Conservation (phyloP, 2,888 invertebrate species). For the Tanypteryx hageni region DNA sequence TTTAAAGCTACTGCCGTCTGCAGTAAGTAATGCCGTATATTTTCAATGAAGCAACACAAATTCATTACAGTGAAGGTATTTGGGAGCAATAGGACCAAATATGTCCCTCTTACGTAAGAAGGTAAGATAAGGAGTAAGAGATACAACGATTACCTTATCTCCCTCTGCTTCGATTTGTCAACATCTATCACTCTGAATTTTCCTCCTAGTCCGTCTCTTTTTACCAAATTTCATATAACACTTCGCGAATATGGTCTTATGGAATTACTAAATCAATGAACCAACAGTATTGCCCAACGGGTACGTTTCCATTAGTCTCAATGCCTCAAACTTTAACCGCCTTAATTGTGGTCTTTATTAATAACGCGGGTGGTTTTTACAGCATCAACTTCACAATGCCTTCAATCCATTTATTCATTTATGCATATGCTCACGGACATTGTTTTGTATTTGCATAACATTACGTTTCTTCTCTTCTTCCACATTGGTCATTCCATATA, state of each 20-base stretch:
- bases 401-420: no score
- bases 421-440: background rate
- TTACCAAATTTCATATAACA: background rate
- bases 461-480: background rate
- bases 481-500: background rate
- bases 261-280: no score
- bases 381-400: no score
- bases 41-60: no score
- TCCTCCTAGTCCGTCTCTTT: background rate
- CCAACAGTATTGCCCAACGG: no score
- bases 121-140: background rate
- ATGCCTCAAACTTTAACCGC: no score
- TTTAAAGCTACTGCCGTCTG: no score
- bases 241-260: no score
- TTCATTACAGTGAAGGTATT: background rate
- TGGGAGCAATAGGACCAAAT: background rate
- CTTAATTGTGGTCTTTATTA: no score
- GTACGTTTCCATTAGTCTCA: no score
- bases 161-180: background rate
- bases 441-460: background rate
- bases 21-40: no score
- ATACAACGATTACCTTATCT: background rate
- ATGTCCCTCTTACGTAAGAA: background rate
- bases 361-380: no score
- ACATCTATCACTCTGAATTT: background rate